Evolutionary conservation across 1,140 invertebrate species (phyloP), one percentile per base, ranked within the genome.

Genomic region (Penaeus indicus): DNA sequence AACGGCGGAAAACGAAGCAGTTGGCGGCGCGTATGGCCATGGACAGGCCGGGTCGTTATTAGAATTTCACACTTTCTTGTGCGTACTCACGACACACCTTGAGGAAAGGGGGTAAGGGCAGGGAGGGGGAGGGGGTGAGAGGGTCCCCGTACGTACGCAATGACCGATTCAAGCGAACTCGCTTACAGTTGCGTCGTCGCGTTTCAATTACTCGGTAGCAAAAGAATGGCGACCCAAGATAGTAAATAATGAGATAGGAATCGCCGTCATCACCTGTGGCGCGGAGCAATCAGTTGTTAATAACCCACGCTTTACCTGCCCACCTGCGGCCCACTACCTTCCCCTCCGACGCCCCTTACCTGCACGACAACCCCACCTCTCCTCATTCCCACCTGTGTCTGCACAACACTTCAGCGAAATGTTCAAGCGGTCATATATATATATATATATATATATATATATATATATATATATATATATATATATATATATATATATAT

Each of bases 401-500:
- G 42, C n/a, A 19, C 10, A 32, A 5, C 27, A 32, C 72, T n/a
- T 19, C 72, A 32, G 3, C 72, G 18, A 72, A 5, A 5, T 72
- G 21, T 38, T 7, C 5, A 27, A 32, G 19, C 21, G 10, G 0
- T 19, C 2, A 1, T 25, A 11, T 2, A 4, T 21, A 32, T 25
- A 75, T 22, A 32, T 18, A 32, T 25, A 22, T 38, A 19, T 27
- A 75, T 25, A 75, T 27, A 75, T 75, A 32, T 75, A 75, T 75
- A 75, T 75, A 19, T 75, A 27, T 75, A 75, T 32, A 19, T 75
- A 27, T 25, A 19, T 32, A 75, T 25, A 75, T 75, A 32, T 32
- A 32, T 75, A 75, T 75, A 32, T 75, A 75, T 75, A 75, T 75
- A 32, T 75, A 75, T 32, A 32, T 21, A 75, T 75, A 75, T 38